A percentile compares a stretch with the other conserved stretches of the same genome.
phyloP scores from a whole-genome alignment of 2,113 vertebrate species.

The Alaudala cheleensis region DNA sequence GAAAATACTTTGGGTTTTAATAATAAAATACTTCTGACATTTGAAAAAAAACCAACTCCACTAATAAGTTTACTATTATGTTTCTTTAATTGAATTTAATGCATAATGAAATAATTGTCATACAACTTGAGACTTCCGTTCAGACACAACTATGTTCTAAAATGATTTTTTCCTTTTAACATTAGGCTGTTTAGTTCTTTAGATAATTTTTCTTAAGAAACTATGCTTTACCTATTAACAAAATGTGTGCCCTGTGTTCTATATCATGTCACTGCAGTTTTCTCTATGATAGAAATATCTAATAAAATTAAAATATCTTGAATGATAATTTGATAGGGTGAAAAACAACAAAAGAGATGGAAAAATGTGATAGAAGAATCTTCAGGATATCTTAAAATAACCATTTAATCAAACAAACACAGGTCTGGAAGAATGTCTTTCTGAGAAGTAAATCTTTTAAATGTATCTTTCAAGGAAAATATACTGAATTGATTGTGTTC shows the following conservation, averaged over 20 bases:
- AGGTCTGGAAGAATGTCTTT: not conserved
- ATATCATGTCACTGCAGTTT: not conserved
- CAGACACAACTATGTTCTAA: not conserved
- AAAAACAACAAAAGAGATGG: not conserved
- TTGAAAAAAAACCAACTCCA: not conserved
- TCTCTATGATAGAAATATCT: not conserved
- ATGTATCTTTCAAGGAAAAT: not conserved
- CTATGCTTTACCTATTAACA: not conserved
- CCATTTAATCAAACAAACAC: not conserved
- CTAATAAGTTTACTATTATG: not conserved
- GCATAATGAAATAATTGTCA: not conserved
- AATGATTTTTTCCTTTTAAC: not conserved
- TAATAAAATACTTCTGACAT: not conserved
- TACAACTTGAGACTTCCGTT: not conserved
- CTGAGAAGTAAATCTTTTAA: not conserved
- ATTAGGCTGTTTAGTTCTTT: not conserved
- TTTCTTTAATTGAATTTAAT: not conserved
- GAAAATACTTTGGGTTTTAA: not conserved
- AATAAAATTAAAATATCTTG: constrained; percentile 8
- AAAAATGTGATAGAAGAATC: not conserved
- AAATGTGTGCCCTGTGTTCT: not conserved
- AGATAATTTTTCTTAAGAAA: not conserved
- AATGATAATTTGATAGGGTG: not conserved
- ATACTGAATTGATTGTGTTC: not conserved
- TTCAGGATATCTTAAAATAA: constrained; percentile 18